Percentiles rank a stretch among this genome's conserved stretches.
phyloP scores from a whole-genome alignment of 2,113 vertebrate species.

The Pituophis catenifer region DNA sequence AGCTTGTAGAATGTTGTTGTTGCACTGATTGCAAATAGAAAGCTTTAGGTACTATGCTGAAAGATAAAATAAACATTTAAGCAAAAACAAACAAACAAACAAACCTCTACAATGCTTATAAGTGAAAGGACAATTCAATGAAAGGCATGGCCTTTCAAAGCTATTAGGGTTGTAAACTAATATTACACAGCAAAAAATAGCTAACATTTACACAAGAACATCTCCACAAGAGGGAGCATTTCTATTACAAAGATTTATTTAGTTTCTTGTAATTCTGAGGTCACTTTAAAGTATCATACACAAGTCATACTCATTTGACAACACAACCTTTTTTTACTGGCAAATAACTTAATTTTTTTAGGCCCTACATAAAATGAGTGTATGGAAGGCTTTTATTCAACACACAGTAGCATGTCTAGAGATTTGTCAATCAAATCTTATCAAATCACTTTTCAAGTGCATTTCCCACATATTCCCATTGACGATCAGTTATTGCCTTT shows the following conservation, averaged over 20 bases:
- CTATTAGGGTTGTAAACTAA: not conserved
- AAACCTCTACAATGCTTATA: not conserved
- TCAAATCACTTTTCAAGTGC: not conserved
- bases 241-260: constrained; percentile 4
- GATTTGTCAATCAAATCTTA: not conserved
- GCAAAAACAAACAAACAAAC: not conserved
- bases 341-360: not conserved
- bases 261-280: not conserved
- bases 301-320: not conserved
- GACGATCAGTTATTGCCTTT: not conserved
- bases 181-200: not conserved
- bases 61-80: not conserved
- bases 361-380: not conserved
- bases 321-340: not conserved
- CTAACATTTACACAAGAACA: constrained; percentile 9
- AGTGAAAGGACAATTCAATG: not conserved
- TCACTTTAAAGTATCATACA: not conserved
- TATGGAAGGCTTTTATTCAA: not conserved
- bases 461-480: not conserved
- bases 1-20: not conserved
- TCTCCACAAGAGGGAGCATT: constrained; percentile 58
- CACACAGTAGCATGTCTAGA: not conserved
- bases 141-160: not conserved
- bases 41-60: not conserved
- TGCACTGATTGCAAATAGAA: not conserved